Evolutionary conservation across 2,113 vertebrate genomes (phyloP).

Genomic region (Rhynchomys soricoides): DNA sequence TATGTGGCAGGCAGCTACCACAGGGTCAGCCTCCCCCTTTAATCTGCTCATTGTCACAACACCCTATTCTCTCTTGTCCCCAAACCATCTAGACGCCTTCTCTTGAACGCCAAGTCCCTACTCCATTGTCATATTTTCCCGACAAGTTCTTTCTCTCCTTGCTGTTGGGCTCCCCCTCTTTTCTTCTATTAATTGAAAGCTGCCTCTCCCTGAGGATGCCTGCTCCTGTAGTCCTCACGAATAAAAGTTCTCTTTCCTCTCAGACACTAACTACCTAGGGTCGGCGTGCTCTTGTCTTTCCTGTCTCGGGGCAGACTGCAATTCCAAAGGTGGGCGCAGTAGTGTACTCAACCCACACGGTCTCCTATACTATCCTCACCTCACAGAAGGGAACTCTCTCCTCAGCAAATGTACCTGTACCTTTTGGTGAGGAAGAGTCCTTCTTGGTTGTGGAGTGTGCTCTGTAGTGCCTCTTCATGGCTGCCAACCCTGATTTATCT

Average conservation of each 20-base stretch:
- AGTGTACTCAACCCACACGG: neutral
- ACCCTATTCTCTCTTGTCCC: neutral
- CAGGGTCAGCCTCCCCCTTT: neutral
- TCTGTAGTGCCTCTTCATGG: neutral
- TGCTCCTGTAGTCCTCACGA: neutral
- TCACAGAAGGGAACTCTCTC: neutral
- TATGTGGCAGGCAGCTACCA: neutral
- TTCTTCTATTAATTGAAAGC: neutral
- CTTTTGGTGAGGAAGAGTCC: neutral
- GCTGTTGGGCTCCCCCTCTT: neutral
- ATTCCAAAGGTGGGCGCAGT: neutral
- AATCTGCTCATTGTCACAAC: neutral
- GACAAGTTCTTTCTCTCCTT: neutral
- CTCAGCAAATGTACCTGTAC: neutral
- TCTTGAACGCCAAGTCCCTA: neutral
- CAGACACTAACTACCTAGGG: neutral
- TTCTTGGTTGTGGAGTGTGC: neutral
- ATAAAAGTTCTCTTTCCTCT: neutral
- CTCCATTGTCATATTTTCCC: neutral
- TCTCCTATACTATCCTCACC: neutral
- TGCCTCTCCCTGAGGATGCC: too few species aligned
- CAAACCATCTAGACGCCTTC: neutral
- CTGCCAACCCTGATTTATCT: neutral
- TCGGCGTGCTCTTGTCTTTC: neutral
- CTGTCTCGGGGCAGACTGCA: too few species aligned